Conservation (phyloP, 2,113 vertebrate genomes). For the Oceanites oceanicus region DNA sequence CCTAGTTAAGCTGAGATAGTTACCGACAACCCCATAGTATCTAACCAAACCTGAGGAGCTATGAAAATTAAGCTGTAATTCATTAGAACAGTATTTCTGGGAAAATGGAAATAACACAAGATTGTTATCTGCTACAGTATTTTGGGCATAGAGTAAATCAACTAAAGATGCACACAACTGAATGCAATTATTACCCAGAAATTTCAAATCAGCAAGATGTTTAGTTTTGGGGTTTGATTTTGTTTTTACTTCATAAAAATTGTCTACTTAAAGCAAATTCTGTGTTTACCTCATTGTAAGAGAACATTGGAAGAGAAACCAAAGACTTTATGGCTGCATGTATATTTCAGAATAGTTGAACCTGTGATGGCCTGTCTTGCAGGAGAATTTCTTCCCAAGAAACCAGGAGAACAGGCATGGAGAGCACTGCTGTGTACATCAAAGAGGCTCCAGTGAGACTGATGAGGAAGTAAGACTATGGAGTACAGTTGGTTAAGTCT, state of each 20-base stretch:
- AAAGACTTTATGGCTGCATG: not conserved
- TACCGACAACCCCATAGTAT: not conserved
- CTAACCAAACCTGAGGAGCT: not conserved
- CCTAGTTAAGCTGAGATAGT: not conserved
- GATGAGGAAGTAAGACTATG: not conserved
- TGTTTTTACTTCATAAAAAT: not conserved
- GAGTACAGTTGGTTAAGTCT: not conserved
- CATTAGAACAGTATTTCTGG: not conserved
- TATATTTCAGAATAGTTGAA: not conserved
- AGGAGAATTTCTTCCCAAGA: not conserved
- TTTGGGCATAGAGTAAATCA: not conserved
- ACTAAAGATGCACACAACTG: not conserved
- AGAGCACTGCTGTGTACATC: not conserved
- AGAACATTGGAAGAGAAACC: not conserved
- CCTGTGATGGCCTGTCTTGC: not conserved
- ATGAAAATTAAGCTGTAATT: not conserved
- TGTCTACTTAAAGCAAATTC: not conserved
- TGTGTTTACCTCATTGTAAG: not conserved
- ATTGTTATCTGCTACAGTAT: not conserved
- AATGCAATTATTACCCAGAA: not conserved
- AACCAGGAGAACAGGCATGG: not conserved
- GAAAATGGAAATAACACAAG: not conserved
- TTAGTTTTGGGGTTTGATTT: not conserved
- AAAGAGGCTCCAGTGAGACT: not conserved
- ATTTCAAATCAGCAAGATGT: not conserved